These are phyloP conservation scores for Drosophila atripex DNA, from an alignment of 2,888 invertebrate species.

Conservation along the genomic window DNA sequence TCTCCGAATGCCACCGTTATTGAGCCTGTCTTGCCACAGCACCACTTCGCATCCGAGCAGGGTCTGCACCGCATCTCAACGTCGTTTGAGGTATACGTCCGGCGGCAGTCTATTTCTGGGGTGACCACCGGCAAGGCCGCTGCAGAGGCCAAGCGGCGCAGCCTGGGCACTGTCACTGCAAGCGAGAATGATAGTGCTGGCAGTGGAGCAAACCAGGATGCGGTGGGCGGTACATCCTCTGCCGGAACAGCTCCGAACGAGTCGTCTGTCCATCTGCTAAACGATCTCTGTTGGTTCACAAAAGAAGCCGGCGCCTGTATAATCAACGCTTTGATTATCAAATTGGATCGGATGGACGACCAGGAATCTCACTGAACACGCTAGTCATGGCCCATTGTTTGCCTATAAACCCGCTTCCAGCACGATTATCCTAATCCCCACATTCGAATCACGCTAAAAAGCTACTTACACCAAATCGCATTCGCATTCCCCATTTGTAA, in stretches of 20 bases:
- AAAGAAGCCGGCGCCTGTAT: conserved; percentile 84
- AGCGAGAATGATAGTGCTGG: conserved; percentile 42
- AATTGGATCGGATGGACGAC: conserved; percentile 75
- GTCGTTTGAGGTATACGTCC: conserved; percentile 83
- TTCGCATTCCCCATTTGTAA: conserved; percentile 55
- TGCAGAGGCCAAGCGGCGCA: conserved; percentile 50
- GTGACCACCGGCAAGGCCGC: conserved; percentile 62
- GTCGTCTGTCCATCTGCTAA: conserved; percentile 75
- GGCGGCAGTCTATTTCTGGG: conserved; percentile 82
- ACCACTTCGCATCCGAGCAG: conserved; percentile 77
- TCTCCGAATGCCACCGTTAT: conserved; percentile 81
- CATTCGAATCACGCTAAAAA: conserved; percentile 34
- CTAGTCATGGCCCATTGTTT: conserved; percentile 54
- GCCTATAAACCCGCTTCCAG: not conserved
- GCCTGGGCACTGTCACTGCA: conserved; percentile 38
- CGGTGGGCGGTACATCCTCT: conserved; percentile 14
- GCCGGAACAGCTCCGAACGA: conserved; percentile 42
- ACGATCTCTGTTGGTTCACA: conserved; percentile 83
- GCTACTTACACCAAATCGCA: conserved; percentile 40
- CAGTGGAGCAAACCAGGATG: conserved; percentile 11
- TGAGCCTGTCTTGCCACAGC: conserved; percentile 79
- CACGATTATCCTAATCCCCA: conserved; percentile 5
- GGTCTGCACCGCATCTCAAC: conserved; percentile 82
- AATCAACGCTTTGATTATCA: conserved; percentile 82
- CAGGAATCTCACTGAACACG: conserved; percentile 30